Evolutionary conservation across 2,888 invertebrate genomes (phyloP), one percentile per base, ranked within the genome.

Genomic region (Tetrapedia diversipes): DNA sequence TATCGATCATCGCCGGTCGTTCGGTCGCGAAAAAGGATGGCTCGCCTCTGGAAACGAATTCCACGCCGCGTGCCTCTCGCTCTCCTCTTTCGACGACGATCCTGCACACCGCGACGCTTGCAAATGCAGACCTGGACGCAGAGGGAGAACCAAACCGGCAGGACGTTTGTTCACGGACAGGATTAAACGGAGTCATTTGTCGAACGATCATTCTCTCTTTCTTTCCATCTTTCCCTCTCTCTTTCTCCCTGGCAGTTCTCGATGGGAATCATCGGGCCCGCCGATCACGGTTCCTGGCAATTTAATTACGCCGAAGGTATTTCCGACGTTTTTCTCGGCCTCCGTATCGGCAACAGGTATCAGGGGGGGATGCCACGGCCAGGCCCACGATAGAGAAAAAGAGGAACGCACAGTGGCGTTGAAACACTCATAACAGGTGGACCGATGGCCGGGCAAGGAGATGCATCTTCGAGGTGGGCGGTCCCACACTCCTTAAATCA

Each of bases 401-500:
- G 47, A 63, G 45, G 61, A 59, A 32, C 49, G 70, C 78, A 81
- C 82, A 60, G 84, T 87, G 87, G 88, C 87, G 86, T 86, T 81
- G 88, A 85, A 87, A 88, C 86, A 84, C 86, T 84, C 85, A 85
- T 86, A 88, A 86, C 88, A 86, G 84, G 86, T 84, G 84, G 86
- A 83, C 79, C 82, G 86, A 86, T 83, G 81, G 72, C 65, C 82
- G 73, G 71, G 73, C 71, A 74, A 73, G 84, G 77, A 85, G 87
- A 86, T 86, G 85, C 80, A 89, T 89, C 87, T 86, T 88, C 90
- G 75, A 87, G 88, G 87, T 91, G 89, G 91, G 91, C 91, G 91
- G 91, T 91, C 90, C 90, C 89, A 87, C 91, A 90, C 90, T 89
- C 89, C 88, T 91, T 91, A 91, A 91, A 91, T 91, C 91, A 91